Evolutionary conservation across 2,888 invertebrate genomes (phyloP).

Genomic region (Drosophila ustulata): DNA sequence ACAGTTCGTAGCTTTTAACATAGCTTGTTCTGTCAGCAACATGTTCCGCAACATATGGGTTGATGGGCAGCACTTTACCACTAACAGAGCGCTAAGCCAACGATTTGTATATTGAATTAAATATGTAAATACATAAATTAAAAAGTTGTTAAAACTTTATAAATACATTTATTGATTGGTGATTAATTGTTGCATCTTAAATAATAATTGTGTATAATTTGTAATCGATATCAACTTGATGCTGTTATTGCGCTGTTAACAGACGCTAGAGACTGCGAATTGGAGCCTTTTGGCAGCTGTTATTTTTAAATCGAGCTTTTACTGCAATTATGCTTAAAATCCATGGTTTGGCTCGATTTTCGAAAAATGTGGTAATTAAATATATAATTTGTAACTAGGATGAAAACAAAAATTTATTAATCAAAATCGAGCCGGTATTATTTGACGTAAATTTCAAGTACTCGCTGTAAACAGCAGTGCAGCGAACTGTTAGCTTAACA

Average conservation of each 20-base stretch:
- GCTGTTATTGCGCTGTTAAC: constrained; percentile 1
- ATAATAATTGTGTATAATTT: too few species aligned
- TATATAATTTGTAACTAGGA: background rate
- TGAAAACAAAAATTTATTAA: background rate
- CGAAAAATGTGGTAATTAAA: background rate
- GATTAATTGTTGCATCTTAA: too few species aligned
- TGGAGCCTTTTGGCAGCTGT: constrained; percentile 22
- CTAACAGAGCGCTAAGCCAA: background rate
- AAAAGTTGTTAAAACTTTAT: too few species aligned
- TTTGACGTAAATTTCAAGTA: background rate
- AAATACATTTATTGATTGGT: too few species aligned
- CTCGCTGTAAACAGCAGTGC: constrained; percentile 45
- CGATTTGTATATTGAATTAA: too few species aligned
- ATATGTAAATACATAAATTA: too few species aligned
- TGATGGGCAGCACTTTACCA: constrained; percentile 11
- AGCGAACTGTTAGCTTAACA: constrained; percentile 30
- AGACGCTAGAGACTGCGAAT: background rate
- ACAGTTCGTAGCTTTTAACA: constrained; percentile 1
- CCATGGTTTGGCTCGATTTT: background rate
- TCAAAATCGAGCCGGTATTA: background rate
- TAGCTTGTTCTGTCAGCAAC: background rate
- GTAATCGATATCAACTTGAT: constrained; percentile 22
- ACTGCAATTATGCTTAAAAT: background rate
- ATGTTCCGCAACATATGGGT: constrained; percentile 5
- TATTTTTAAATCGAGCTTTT: constrained; percentile 35